Evolutionary conservation across 2,888 invertebrate genomes (phyloP).

Genomic region (Meteorus colon): DNA sequence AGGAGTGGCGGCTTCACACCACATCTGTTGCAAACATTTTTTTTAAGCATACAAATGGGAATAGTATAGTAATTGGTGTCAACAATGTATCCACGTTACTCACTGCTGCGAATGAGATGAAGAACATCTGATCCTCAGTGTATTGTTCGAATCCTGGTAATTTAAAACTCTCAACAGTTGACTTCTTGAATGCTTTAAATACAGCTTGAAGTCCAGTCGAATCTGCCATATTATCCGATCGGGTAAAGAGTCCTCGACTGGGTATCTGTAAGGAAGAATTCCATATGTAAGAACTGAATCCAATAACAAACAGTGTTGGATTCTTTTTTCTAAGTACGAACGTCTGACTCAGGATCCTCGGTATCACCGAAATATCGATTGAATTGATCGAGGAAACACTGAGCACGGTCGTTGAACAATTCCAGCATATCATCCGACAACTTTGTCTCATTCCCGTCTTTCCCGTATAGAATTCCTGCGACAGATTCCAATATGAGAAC

Average conservation of each 20-base stretch:
- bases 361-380: slow-evolving; percentile 43
- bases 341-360: not conserved
- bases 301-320: not conserved
- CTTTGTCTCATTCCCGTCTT: slow-evolving; percentile 10
- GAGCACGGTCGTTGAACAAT: slow-evolving; percentile 46
- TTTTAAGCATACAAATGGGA: not conserved
- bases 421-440: slow-evolving; percentile 43
- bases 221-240: slow-evolving; percentile 90
- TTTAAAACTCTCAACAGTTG: slow-evolving; percentile 64
- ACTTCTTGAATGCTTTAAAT: slow-evolving; percentile 77
- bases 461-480: slow-evolving; percentile 34
- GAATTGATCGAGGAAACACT: slow-evolving; percentile 50
- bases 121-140: slow-evolving; percentile 83
- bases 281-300: not conserved
- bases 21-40: slow-evolving; percentile 26
- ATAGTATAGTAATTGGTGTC: not conserved
- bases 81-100: not conserved
- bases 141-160: slow-evolving; percentile 80
- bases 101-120: slow-evolving; percentile 75
- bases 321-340: not conserved
- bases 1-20: slow-evolving; percentile 37
- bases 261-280: not conserved
- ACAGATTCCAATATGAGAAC: not conserved
- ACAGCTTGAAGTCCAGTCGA: slow-evolving; percentile 88
- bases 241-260: slow-evolving; percentile 23